Percentiles rank a stretch among this genome's conserved stretches.
Evolutionary conservation across 2,888 invertebrate genomes (phyloP).

Genomic region (Aradus depressus): DNA sequence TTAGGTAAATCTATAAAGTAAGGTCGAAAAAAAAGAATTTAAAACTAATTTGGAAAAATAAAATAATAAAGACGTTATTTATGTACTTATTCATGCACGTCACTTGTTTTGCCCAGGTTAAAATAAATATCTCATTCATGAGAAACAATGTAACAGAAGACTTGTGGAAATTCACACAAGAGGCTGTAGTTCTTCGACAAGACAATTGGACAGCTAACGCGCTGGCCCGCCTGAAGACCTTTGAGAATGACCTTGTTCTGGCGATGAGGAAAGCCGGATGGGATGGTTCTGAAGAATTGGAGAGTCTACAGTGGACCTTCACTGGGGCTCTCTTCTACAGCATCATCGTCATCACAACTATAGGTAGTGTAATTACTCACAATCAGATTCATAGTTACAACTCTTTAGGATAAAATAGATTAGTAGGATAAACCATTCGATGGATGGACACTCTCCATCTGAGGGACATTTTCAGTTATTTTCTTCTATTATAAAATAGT

Average conservation of each 20-base stretch:
- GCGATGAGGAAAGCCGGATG: slow-evolving; percentile 83
- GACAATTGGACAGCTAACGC: slow-evolving; percentile 72
- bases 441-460: too few relatives aligned
- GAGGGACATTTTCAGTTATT: too few relatives aligned
- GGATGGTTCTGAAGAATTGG: slow-evolving; percentile 58
- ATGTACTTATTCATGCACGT: too few relatives aligned
- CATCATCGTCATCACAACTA: slow-evolving; percentile 91
- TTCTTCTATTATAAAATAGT: too few relatives aligned
- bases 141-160: slow-evolving; percentile 64
- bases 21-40: too few relatives aligned
- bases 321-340: slow-evolving; percentile 87
- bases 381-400: too few relatives aligned
- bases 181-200: slow-evolving; percentile 52
- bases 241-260: slow-evolving; percentile 59
- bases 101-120: slow-evolving; percentile 48
- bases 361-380: too few relatives aligned
- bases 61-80: too few relatives aligned
- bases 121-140: slow-evolving; percentile 58
- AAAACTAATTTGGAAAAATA: too few relatives aligned
- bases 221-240: slow-evolving; percentile 39
- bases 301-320: slow-evolving; percentile 66
- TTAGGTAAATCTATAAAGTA: too few relatives aligned
- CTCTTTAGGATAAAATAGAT: too few relatives aligned
- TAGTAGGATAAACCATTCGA: too few relatives aligned
- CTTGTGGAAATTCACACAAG: slow-evolving; percentile 62